Base-by-base conservation (phyloP, 1,140 invertebrate genomes). In the Cephus cinctus region DNA sequence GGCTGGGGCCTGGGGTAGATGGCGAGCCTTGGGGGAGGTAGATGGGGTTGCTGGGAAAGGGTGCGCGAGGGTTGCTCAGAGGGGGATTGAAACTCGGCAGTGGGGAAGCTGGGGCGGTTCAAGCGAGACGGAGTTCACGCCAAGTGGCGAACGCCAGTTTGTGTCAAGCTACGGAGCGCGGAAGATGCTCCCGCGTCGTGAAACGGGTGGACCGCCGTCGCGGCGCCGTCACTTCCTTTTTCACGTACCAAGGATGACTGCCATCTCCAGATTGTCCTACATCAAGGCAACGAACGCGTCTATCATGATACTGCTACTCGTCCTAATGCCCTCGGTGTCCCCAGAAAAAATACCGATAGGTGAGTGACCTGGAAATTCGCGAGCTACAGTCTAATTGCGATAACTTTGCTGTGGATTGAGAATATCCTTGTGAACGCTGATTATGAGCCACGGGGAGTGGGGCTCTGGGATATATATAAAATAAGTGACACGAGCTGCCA, bases 311-410 rank as follows among this genome's bases (percentile, higher is more conserved):
- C 36, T 48, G 47, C 47, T 56, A 42, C 45, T 46, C 44, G 30
- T 19, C 45, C 18, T n/a, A 12, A 18, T 36, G 34, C 47, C 63
- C 2, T 54, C 52, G 6, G 54, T 54, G 31, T 57, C 60, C 3
- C 55, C 65, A 20, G 71, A 74, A 38, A 73, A 68, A 56, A 73
- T 76, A 36, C 53, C 61, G 45, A 73, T 76, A 49, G 73, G 73
- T 76, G 63, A 76, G 72, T 65, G 32, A 19, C 15, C 14, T 18
- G 4, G 8, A n/a, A n/a, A n/a, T n/a, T n/a, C n/a, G n/a, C n/a
- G n/a, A n/a, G n/a, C n/a, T n/a, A n/a, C n/a, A n/a, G n/a, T n/a
- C n/a, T n/a, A n/a, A n/a, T n/a, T n/a, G n/a, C n/a, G n/a, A n/a
- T n/a, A n/a, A n/a, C n/a, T n/a, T n/a, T n/a, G n/a, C n/a, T n/a